Percentiles rank a stretch among this genome's conserved stretches.
phyloP scores from a whole-genome alignment of 2,888 invertebrate species.

The Xanthia icteritia region DNA sequence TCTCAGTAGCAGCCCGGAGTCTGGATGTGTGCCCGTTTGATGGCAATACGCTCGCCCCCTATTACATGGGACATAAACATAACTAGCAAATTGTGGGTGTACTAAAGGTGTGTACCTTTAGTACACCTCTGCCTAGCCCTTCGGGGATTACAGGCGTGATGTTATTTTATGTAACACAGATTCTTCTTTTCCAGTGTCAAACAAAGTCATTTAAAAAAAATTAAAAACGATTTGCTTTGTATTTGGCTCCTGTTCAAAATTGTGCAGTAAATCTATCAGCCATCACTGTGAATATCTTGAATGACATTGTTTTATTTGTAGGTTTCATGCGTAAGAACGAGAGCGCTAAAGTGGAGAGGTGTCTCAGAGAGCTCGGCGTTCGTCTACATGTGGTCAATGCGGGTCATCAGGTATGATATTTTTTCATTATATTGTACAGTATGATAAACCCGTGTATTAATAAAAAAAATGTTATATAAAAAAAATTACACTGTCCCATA shows the following conservation, averaged over 20 bases:
- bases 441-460: background rate
- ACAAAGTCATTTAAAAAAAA: background rate
- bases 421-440: background rate
- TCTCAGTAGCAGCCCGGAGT: no score
- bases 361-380: conserved; percentile 95
- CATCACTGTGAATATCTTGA: background rate
- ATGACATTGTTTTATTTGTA: conserved; percentile 59
- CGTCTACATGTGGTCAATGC: conserved; percentile 94
- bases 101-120: no score
- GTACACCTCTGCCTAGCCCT: no score
- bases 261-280: conserved; percentile 10
- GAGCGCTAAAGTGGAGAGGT: conserved; percentile 96
- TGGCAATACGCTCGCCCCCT: no score
- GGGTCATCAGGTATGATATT: conserved; percentile 86
- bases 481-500: no score
- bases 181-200: background rate
- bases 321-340: conserved; percentile 99
- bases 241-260: conserved; percentile 38
- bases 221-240: background rate
- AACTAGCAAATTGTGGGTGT: no score
- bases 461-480: no score
- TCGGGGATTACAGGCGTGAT: background rate
- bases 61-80: no score
- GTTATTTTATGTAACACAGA: background rate
- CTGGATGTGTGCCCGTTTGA: no score